phyloP scores from a whole-genome alignment of 2,888 invertebrate species.

The Meliscaeva auricollis region DNA sequence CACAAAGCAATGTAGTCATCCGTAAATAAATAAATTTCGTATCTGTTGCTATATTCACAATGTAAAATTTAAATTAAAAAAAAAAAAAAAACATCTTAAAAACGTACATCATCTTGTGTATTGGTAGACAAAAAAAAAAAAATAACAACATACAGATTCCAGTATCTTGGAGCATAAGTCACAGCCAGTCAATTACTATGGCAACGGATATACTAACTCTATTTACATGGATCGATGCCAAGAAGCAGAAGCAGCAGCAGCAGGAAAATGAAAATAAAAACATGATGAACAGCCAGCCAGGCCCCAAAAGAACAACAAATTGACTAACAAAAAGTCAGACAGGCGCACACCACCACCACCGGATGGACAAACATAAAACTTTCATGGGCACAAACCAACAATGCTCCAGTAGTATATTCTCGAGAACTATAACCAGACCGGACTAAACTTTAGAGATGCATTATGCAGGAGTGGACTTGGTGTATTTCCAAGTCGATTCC shows the following conservation, averaged over 20 bases:
- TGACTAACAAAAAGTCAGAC: constrained; percentile 60
- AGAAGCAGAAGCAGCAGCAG: constrained; percentile 35
- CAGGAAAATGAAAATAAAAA: constrained; percentile 1
- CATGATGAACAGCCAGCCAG: constrained; percentile 11
- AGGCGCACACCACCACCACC: constrained; percentile 65
- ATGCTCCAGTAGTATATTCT: constrained; percentile 38
- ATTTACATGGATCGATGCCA: constrained; percentile 71
- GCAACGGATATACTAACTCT: constrained; percentile 59
- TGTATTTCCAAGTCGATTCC: not conserved
- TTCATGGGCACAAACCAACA: constrained; percentile 66
- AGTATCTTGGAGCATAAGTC: constrained; percentile 53
- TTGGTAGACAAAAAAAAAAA: not conserved
- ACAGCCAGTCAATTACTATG: constrained; percentile 64
- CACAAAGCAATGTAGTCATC: constrained; percentile 16
- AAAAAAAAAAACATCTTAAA: constrained; percentile 13
- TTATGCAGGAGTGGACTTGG: constrained; percentile 3
- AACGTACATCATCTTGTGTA: constrained; percentile 21
- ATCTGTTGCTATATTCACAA: constrained; percentile 30
- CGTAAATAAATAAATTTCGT: constrained; percentile 28
- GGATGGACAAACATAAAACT: constrained; percentile 71
- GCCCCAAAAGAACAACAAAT: constrained; percentile 65
- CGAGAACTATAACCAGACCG: constrained; percentile 32
- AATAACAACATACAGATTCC: constrained; percentile 27
- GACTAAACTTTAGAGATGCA: constrained; percentile 26
- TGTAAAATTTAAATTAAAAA: constrained; percentile 11